Evolutionary conservation across 2,113 vertebrate species (phyloP).

Genomic region (Xenus cinereus): DNA sequence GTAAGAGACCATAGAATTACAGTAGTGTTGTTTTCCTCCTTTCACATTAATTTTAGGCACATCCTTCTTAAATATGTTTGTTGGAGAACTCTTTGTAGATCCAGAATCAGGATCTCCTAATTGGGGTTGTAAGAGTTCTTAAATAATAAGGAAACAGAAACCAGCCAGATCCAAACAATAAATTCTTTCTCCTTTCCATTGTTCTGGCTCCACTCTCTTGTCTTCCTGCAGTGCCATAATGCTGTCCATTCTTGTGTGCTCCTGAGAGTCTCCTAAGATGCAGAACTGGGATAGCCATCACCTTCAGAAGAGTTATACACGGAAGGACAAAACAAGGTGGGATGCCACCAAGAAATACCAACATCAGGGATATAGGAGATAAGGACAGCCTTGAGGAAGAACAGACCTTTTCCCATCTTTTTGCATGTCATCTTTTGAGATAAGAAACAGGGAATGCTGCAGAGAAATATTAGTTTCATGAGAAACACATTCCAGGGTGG

Average conservation of each 20-base stretch:
- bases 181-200: not conserved
- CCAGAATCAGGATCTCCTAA: not conserved
- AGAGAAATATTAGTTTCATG: not conserved
- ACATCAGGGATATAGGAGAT: not conserved
- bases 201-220: not conserved
- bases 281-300: not conserved
- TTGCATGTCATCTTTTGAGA: not conserved
- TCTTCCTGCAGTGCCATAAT: not conserved
- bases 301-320: not conserved
- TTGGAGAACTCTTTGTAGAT: not conserved
- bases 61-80: not conserved
- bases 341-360: not conserved
- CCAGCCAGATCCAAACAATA: not conserved
- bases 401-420: not conserved
- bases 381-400: not conserved
- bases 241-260: rapidly evolving
- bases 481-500: not conserved
- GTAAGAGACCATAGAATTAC: not conserved
- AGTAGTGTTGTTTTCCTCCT: not conserved
- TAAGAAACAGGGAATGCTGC: not conserved
- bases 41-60: not conserved
- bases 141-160: not conserved
- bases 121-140: not conserved
- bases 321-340: not conserved
- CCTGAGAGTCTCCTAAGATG: not conserved